Conservation (phyloP, 1,140 invertebrate genomes). For the Drosophila ananassae region DNA sequence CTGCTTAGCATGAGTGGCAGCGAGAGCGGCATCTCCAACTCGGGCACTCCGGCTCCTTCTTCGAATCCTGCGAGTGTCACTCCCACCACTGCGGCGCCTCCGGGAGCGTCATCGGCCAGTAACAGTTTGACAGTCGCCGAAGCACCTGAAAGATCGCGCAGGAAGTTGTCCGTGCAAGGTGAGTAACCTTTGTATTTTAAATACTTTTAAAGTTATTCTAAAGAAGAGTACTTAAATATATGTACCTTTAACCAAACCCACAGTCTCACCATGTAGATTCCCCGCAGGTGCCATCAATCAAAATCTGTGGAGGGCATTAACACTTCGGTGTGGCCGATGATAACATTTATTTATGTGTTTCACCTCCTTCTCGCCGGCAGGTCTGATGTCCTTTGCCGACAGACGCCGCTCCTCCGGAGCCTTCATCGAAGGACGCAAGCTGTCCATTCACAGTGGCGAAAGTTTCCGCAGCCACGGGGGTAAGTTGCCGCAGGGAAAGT, state of each 20-base stretch:
- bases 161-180: conserved; percentile 83
- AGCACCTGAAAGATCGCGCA: conserved; percentile 63
- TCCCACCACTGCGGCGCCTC: conserved; percentile 45
- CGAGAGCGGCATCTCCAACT: conserved; percentile 66
- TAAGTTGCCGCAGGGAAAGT: conserved; percentile 39
- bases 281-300: conserved; percentile 33
- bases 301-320: conserved; percentile 25
- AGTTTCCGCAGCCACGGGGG: conserved; percentile 83
- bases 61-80: conserved; percentile 41
- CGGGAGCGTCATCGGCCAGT: conserved; percentile 22
- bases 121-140: conserved; percentile 69
- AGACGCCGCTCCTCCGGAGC: conserved; percentile 81
- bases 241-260: neutral
- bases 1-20: conserved; percentile 69
- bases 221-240: neutral
- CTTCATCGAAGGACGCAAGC: conserved; percentile 80
- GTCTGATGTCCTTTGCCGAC: conserved; percentile 83
- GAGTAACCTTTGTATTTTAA: neutral
- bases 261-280: neutral
- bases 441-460: conserved; percentile 83
- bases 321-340: conserved; percentile 6
- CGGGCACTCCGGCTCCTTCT: conserved; percentile 36
- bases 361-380: conserved; percentile 28
- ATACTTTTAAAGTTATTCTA: neutral
- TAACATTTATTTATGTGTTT: conserved; percentile 40